A percentile compares a stretch with the other conserved stretches of the same genome.
Conservation (phyloP, 2,113 vertebrate species). For the Leucopsar rothschildi region DNA sequence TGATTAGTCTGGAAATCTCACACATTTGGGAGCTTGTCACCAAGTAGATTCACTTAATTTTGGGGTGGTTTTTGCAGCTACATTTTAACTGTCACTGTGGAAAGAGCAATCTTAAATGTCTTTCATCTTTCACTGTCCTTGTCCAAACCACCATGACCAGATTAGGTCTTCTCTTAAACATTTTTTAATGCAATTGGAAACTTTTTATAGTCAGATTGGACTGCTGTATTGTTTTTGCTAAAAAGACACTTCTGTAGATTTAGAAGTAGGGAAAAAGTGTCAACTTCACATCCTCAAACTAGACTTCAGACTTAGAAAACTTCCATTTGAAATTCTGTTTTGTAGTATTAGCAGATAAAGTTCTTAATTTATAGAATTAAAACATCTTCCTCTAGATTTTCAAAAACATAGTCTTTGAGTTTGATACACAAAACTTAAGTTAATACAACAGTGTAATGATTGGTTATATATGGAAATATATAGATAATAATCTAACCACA, state of each 20-base stretch:
- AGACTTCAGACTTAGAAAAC: not conserved
- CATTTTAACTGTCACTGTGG: not conserved
- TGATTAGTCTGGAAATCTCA: not conserved
- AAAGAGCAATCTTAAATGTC: not conserved
- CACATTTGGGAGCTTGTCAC: not conserved
- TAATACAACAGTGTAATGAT: not conserved
- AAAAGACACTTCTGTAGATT: not conserved
- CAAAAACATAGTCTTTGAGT: not conserved
- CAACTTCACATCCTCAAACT: not conserved
- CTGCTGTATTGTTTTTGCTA: not conserved
- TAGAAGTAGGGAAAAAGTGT: not conserved
- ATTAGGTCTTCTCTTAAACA: not conserved
- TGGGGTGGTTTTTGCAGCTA: not conserved
- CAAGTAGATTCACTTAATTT: not conserved
- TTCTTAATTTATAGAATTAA: not conserved
- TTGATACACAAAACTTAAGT: not conserved
- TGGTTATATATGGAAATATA: not conserved
- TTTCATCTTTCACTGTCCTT: not conserved
- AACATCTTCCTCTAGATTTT: not conserved
- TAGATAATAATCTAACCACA: not conserved
- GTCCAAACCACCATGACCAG: not conserved
- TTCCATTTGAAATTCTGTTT: not conserved
- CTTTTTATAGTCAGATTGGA: not conserved
- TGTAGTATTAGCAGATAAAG: not conserved
- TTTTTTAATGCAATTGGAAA: not conserved